Evolutionary conservation across 2,888 invertebrate genomes (phyloP).

Genomic region (Caenorhabditis panamensis): DNA sequence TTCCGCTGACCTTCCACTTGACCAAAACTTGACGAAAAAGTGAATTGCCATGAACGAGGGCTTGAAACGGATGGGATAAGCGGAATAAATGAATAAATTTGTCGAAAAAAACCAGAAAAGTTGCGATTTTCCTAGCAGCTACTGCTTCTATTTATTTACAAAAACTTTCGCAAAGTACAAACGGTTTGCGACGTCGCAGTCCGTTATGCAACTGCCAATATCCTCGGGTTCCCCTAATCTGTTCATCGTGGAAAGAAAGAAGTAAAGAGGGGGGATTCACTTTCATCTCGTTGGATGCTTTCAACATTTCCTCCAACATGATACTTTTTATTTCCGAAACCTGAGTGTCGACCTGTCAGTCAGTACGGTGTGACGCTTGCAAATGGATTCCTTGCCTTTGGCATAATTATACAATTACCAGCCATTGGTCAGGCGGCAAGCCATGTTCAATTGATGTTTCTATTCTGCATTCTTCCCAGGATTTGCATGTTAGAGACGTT

Average conservation of each 20-base stretch:
- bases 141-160: constrained; percentile 23
- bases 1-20: constrained; percentile 19
- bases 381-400: constrained; percentile 42
- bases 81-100: constrained; percentile 4
- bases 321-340: constrained; percentile 39
- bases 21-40: constrained; percentile 15
- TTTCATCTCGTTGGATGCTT: constrained; percentile 40
- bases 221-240: constrained; percentile 43
- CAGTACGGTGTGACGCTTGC: constrained; percentile 23
- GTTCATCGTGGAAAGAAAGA: constrained; percentile 39
- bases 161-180: constrained; percentile 16
- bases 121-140: no score
- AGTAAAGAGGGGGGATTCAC: constrained; percentile 9
- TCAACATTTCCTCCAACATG: constrained; percentile 21
- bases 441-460: constrained; percentile 2
- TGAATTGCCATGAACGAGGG: constrained; percentile 7
- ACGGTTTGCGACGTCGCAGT: constrained; percentile 42
- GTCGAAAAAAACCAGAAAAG: neutral
- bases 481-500: neutral
- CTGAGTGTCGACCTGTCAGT: constrained; percentile 34
- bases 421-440: constrained; percentile 32
- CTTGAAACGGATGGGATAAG: constrained; percentile 2
- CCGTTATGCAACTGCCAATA: constrained; percentile 50
- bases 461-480: neutral
- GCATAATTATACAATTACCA: constrained; percentile 57